phyloP scores from a whole-genome alignment of 2,797 vertebrate species.

The Syngnathus rostellatus region DNA sequence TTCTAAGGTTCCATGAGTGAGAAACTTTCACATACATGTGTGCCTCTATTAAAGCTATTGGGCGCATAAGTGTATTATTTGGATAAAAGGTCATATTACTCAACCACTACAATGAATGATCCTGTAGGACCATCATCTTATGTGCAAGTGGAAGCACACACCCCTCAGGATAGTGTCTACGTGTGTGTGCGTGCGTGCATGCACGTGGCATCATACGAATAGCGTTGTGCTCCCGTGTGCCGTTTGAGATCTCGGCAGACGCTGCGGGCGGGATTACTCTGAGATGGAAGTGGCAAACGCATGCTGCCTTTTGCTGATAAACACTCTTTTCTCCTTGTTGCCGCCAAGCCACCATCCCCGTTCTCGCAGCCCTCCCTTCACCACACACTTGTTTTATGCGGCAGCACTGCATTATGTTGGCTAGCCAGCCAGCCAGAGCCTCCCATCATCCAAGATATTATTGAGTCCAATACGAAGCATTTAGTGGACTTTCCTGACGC shows the following conservation, averaged over 20 bases:
- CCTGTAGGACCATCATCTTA: constrained; percentile 11
- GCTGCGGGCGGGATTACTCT: constrained; percentile 44
- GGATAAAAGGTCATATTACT: not conserved
- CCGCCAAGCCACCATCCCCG: not conserved
- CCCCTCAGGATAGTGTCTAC: constrained; percentile 21
- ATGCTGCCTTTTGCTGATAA: constrained; percentile 46
- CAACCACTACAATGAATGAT: constrained; percentile 8
- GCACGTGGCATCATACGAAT: constrained; percentile 12
- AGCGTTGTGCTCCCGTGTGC: constrained; percentile 13
- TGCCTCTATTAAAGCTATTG: too few relatives aligned
- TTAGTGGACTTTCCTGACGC: not conserved
- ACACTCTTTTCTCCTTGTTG: constrained; percentile 20
- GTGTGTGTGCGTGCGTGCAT: constrained; percentile 7
- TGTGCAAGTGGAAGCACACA: constrained; percentile 20
- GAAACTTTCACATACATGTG: not conserved
- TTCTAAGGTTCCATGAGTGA: too few relatives aligned
- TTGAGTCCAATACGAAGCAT: not conserved
- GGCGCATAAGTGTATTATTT: not conserved
- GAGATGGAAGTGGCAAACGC: constrained; percentile 33
- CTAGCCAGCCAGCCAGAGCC: constrained; percentile 22
- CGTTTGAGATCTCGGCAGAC: constrained; percentile 36
- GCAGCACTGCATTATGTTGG: not conserved
- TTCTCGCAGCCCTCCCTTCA: not conserved
- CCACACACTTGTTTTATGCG: not conserved
- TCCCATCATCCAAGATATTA: not conserved